Conservation (phyloP, 2,888 invertebrate species). For the Agonopterix alstromeriana region DNA sequence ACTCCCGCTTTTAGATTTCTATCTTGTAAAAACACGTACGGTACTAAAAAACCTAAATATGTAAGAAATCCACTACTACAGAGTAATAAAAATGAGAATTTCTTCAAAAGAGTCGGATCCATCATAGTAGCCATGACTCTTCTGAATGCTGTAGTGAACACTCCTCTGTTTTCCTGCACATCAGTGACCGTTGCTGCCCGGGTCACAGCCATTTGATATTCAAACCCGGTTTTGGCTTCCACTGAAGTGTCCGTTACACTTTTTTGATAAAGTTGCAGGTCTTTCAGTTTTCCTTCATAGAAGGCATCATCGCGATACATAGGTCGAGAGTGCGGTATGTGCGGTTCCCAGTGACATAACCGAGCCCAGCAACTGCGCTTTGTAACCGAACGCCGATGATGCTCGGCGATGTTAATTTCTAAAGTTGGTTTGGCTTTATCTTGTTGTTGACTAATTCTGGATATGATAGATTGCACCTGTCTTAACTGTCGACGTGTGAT, state of each 20-base stretch:
- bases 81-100: constrained; percentile 42
- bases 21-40: constrained; percentile 52
- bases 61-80: constrained; percentile 41
- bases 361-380: constrained; percentile 41
- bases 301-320: constrained; percentile 68
- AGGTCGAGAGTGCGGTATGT: constrained; percentile 51
- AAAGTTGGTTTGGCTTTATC: constrained; percentile 29
- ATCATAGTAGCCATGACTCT: constrained; percentile 65
- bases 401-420: constrained; percentile 21
- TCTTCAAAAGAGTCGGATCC: constrained; percentile 51
- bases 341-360: constrained; percentile 40
- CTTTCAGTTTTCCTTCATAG: constrained; percentile 50
- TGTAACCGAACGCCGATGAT: constrained; percentile 10
- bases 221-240: constrained; percentile 50
- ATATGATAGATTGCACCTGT: constrained; percentile 42
- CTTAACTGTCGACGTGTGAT: not conserved
- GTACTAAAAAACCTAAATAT: constrained; percentile 52
- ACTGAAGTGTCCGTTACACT: constrained; percentile 38
- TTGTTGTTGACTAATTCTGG: constrained; percentile 30
- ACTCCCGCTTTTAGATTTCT: constrained; percentile 44
- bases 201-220: constrained; percentile 65
- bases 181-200: constrained; percentile 55
- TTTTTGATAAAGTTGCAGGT: constrained; percentile 54
- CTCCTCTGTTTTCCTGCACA: constrained; percentile 46
- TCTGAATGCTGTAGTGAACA: constrained; percentile 57